phyloP scores from a whole-genome alignment of 2,113 vertebrate genomes.

The Istiophorus platypterus region DNA sequence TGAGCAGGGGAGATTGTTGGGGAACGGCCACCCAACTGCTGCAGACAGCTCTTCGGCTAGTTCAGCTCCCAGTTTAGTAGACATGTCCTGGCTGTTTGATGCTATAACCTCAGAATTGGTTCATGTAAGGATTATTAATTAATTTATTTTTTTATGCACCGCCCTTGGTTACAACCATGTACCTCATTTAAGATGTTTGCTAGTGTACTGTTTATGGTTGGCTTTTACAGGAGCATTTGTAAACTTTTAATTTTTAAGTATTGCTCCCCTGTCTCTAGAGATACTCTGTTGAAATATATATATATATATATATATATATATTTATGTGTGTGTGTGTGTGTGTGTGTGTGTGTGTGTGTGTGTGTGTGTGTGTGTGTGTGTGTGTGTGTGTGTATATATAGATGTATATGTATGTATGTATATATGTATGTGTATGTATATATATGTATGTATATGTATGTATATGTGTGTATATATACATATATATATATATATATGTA shows the following conservation, averaged over 20 bases:
- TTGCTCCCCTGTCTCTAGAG: not conserved
- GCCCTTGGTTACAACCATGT: not conserved
- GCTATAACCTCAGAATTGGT: not conserved
- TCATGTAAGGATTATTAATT: no score
- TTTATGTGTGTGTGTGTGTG: no score
- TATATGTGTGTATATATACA: no score
- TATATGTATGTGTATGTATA: no score
- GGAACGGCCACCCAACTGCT: constrained; percentile 26
- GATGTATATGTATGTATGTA: no score
- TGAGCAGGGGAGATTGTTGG: constrained; percentile 13
- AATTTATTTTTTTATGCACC: not conserved
- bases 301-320: no score
- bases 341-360: no score
- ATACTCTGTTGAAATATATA: not conserved
- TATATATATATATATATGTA: no score
- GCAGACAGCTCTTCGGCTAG: not conserved
- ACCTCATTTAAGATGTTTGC: not conserved
- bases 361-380: no score
- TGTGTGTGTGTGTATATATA: no score
- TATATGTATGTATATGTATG: no score
- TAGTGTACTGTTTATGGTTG: not conserved
- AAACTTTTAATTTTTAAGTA: constrained; percentile 14
- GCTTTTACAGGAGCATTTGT: not conserved
- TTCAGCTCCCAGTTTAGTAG: not conserved
- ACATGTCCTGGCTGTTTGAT: constrained; percentile 2